A percentile compares a stretch with the other conserved stretches of the same genome.
phyloP scores from a whole-genome alignment of 64 coral and sea anemone species.

The Astreopora myriophthalma region DNA sequence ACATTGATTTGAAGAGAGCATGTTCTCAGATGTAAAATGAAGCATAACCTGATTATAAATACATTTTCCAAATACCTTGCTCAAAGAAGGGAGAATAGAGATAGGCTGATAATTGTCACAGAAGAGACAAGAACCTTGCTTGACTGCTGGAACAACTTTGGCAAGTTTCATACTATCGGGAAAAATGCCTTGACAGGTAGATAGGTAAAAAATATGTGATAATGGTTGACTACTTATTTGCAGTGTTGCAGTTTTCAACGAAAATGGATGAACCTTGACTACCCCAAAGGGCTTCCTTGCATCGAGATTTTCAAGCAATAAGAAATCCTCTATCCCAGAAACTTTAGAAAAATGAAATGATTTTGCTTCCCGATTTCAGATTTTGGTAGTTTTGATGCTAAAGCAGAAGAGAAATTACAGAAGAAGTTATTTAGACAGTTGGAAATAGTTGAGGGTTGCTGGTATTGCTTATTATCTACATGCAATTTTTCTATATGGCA shows the following conservation, averaged over 20 bases:
- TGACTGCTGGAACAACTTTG: conserved; percentile 9
- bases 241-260: neutral
- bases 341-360: neutral
- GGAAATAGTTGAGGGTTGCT: too few relatives aligned
- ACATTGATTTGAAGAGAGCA: too few relatives aligned
- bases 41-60: too few relatives aligned
- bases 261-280: neutral
- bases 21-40: too few relatives aligned
- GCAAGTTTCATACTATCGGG: conserved; percentile 20
- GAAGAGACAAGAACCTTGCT: neutral
- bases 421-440: too few relatives aligned
- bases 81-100: conserved; percentile 9
- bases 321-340: conserved; percentile 3
- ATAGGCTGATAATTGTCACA: conserved; percentile 38
- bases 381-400: too few relatives aligned
- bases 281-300: neutral
- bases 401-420: too few relatives aligned
- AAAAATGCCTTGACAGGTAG: conserved; percentile 2
- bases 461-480: too few relatives aligned
- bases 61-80: too few relatives aligned
- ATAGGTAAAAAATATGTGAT: conserved; percentile 12
- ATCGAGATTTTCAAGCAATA: conserved; percentile 21
- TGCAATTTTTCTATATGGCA: too few relatives aligned
- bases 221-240: neutral
- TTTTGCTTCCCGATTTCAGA: too few relatives aligned